Evolutionary conservation across 2,113 vertebrate species (phyloP), one percentile per base, ranked within the genome.

Genomic region (Paradisaea rubra): DNA sequence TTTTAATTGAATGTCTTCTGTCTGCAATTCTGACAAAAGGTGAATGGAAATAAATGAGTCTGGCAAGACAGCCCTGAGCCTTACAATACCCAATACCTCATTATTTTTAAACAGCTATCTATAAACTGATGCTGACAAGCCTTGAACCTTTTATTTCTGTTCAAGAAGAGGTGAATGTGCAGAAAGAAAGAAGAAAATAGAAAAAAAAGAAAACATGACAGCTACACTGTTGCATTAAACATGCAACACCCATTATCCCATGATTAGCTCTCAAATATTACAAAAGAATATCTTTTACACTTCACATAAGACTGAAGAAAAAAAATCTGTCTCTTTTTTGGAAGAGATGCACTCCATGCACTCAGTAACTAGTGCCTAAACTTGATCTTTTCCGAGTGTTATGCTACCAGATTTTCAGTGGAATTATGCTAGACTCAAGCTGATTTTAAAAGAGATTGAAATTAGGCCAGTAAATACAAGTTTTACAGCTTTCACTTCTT

Each of bases 41-140:
- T 97, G 97, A 98, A 98, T 96, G 91, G 97, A 97, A 98, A 98
- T 97, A 98, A 98, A 98, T 98, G 98, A 98, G 97, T 96, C 97
- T 97, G 97, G 97, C 97, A 97, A 98, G 97, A 97, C 96, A 97
- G 98, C 98, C 97, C 97, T 97, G 97, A 98, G 98, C 97, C 91
- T 96, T 97, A 98, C 97, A 98, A 98, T 98, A 97, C 96, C 97
- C 98, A 97, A 98, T 98, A 98, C 96, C 98, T 98, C 98, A 98
- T 98, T 98, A 98, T 98, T 98, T 98, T 98, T 98, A 98, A 98
- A 98, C 97, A 98, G 98, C 98, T 98, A 98, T 98, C 98, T 98
- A 98, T 98, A 98, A 98, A 98, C 98, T 97, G 97, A 98, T 98
- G 96, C 97, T 98, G 98, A 98, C 98, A 98, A 98, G 98, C 85